Conservation (phyloP, 2,888 invertebrate genomes). For the Torymus texanus region DNA sequence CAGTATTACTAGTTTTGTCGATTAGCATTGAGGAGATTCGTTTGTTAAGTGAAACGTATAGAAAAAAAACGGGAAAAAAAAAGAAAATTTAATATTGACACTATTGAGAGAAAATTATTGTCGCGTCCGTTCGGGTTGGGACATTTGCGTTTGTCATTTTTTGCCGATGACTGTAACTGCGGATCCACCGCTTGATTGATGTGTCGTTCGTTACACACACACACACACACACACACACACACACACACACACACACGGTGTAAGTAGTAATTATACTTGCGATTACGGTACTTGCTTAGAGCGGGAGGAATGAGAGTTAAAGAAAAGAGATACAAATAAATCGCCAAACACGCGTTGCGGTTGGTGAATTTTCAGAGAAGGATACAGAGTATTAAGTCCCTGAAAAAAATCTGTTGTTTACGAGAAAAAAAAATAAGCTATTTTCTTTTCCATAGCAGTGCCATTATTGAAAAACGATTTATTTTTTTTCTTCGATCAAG, state of each 20-base stretch:
- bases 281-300: slow-evolving; percentile 42
- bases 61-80: neutral
- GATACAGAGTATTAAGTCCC: slow-evolving; percentile 46
- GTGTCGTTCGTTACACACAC: slow-evolving; percentile 21
- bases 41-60: slow-evolving; percentile 45
- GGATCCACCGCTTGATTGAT: slow-evolving; percentile 28
- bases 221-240: neutral
- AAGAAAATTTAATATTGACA: slow-evolving; percentile 47
- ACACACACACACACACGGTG: slow-evolving; percentile 1
- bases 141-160: slow-evolving; percentile 29
- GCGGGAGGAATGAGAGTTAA: neutral
- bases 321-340: slow-evolving; percentile 17
- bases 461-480: slow-evolving; percentile 52
- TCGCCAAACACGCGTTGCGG: slow-evolving; percentile 47
- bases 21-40: slow-evolving; percentile 52
- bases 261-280: slow-evolving; percentile 35
- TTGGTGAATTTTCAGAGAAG: slow-evolving; percentile 48
- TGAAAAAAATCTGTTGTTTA: slow-evolving; percentile 47
- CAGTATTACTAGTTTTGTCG: slow-evolving; percentile 57
- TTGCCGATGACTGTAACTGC: slow-evolving; percentile 30
- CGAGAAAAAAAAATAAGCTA: slow-evolving; percentile 36
- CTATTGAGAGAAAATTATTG: slow-evolving; percentile 39
- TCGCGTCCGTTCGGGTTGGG: neutral
- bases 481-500: slow-evolving; percentile 48
- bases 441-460: slow-evolving; percentile 56